Evolutionary conservation across 1,140 invertebrate genomes (phyloP).

Genomic region (Meloidogyne hapla): DNA sequence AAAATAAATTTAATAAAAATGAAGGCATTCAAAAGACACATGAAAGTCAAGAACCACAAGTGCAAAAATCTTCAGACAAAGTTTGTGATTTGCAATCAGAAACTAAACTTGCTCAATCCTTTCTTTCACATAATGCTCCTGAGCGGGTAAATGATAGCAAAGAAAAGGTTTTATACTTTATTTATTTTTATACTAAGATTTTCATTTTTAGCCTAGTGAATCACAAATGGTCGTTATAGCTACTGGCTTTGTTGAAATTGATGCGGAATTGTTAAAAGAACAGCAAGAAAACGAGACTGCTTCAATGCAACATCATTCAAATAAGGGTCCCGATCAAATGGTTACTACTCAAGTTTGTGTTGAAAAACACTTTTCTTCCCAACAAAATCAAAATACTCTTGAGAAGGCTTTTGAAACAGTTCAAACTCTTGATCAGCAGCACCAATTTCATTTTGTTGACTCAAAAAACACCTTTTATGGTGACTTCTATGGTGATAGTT

Average conservation of each 20-base stretch:
- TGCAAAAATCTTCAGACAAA: too few relatives aligned
- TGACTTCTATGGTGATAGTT: background rate
- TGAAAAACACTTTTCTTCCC: background rate
- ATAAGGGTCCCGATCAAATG: background rate
- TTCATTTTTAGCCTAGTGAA: too few relatives aligned
- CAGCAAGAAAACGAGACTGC: background rate
- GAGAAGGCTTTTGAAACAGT: background rate
- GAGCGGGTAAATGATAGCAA: too few relatives aligned
- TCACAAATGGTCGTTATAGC: background rate
- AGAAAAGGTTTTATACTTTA: too few relatives aligned
- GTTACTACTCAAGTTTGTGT: background rate
- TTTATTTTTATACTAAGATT: too few relatives aligned
- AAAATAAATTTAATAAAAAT: too few relatives aligned
- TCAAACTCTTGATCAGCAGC: background rate
- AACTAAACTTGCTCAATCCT: too few relatives aligned
- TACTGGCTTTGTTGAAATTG: background rate
- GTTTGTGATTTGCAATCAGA: too few relatives aligned
- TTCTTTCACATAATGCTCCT: too few relatives aligned
- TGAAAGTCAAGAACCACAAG: too few relatives aligned
- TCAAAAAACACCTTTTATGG: background rate
- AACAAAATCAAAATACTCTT: background rate
- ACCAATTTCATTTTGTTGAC: background rate
- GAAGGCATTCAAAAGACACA: too few relatives aligned
- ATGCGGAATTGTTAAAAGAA: background rate
- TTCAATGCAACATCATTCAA: background rate